Conservation (phyloP, 2,113 vertebrate genomes). For the Pristiophorus japonicus region DNA sequence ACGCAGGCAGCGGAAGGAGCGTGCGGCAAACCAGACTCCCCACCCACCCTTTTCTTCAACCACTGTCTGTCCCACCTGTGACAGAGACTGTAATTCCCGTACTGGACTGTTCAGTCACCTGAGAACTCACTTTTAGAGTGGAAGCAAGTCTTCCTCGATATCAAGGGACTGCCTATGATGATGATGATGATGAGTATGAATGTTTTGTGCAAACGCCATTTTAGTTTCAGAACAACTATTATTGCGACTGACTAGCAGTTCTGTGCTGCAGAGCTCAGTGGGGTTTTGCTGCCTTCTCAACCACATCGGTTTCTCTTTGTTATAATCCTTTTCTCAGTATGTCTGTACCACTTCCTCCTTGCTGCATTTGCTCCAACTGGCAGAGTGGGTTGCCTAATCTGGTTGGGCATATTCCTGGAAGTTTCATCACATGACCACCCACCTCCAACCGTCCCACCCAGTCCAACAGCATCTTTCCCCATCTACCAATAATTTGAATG, state of each 20-base stretch:
- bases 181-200: not conserved
- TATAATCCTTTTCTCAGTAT: not conserved
- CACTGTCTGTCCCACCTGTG: no score
- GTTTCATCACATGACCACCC: not conserved
- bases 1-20: no score
- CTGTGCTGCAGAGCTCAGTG: conserved; percentile 10
- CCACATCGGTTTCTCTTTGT: conserved; percentile 23
- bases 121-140: no score
- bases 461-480: no score
- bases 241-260: not conserved
- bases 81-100: no score
- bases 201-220: not conserved
- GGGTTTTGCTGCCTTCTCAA: conserved; percentile 4
- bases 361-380: not conserved
- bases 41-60: no score
- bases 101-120: no score
- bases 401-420: not conserved
- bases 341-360: conserved; percentile 18
- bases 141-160: no score
- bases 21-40: no score
- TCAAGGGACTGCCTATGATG: no score
- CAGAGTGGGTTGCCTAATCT: not conserved
- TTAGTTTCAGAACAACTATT: conserved; percentile 1
- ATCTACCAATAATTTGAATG: not conserved
- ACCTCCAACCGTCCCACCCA: not conserved